A percentile compares a stretch with the other conserved stretches of the same genome.
phyloP scores from a whole-genome alignment of 2,113 vertebrate species.

The Acanthochromis polyacanthus region DNA sequence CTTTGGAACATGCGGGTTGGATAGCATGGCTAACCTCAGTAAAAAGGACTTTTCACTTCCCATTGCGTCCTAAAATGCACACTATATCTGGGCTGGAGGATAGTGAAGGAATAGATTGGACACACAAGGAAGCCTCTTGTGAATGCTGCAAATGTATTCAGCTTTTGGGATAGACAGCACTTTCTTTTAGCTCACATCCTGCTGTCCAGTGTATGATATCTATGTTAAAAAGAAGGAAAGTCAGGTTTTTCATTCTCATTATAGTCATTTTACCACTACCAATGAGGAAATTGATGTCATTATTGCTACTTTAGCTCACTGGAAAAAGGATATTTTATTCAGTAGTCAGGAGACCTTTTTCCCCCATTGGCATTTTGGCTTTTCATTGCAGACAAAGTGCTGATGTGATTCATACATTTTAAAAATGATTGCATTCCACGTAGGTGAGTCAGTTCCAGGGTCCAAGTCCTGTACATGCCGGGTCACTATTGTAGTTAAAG shows the following conservation, averaged over 20 bases:
- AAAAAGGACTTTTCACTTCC: slow-evolving; percentile 57
- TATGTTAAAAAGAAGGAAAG: neutral
- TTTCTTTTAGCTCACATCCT: slow-evolving; percentile 15
- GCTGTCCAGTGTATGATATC: neutral
- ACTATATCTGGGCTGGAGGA: slow-evolving; percentile 27
- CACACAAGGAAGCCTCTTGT: slow-evolving; percentile 30
- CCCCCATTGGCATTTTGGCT: neutral
- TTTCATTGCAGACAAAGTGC: neutral
- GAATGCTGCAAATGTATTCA: slow-evolving; percentile 35
- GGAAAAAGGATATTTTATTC: neutral
- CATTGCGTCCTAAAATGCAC: slow-evolving; percentile 32
- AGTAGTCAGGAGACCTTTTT: neutral
- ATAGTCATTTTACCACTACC: neutral
- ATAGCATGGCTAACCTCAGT: slow-evolving; percentile 45
- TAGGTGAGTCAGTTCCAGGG: neutral
- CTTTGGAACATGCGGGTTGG: slow-evolving; percentile 54
- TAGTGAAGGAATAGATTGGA: slow-evolving; percentile 46
- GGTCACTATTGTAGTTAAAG: neutral
- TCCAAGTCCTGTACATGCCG: neutral
- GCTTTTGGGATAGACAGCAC: slow-evolving; percentile 1
- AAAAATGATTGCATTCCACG: neutral
- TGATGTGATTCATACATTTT: neutral
- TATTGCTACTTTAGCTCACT: neutral
- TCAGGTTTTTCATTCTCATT: neutral
- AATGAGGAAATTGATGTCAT: neutral